Conservation (phyloP, 2,797 vertebrate genomes). For the Lagorchestes hirsutus region DNA sequence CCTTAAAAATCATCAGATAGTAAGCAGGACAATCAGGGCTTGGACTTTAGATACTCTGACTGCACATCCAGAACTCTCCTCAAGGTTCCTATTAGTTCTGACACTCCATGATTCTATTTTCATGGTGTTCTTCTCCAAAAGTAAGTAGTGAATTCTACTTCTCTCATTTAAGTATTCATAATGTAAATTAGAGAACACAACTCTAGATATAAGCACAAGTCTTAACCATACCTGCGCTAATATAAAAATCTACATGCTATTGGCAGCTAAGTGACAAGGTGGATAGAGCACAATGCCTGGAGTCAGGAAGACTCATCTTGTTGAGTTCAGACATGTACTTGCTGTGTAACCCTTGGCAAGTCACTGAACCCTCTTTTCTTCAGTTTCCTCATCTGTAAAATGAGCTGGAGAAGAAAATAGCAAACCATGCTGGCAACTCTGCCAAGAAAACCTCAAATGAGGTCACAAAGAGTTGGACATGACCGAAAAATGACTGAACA, state of each 20-base stretch:
- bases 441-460: background rate
- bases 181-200: background rate
- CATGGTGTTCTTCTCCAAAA: rapidly evolving
- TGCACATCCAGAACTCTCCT: background rate
- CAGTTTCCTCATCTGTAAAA: background rate
- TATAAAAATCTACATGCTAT: rapidly evolving
- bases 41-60: rapidly evolving
- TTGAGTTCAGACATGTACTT: background rate
- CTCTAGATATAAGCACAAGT: background rate
- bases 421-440: background rate
- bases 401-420: background rate
- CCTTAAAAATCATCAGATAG: background rate
- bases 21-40: background rate
- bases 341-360: background rate
- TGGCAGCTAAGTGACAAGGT: rapidly evolving
- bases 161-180: rapidly evolving
- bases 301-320: rapidly evolving
- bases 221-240: rapidly evolving
- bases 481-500: background rate
- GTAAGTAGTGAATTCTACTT: rapidly evolving
- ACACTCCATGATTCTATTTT: background rate
- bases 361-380: background rate
- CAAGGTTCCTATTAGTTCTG: background rate
- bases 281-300: too few species aligned
- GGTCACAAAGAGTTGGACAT: background rate